Evolutionary conservation across 2,797 vertebrate genomes (phyloP).

Genomic region (Enteromius radiatus): DNA sequence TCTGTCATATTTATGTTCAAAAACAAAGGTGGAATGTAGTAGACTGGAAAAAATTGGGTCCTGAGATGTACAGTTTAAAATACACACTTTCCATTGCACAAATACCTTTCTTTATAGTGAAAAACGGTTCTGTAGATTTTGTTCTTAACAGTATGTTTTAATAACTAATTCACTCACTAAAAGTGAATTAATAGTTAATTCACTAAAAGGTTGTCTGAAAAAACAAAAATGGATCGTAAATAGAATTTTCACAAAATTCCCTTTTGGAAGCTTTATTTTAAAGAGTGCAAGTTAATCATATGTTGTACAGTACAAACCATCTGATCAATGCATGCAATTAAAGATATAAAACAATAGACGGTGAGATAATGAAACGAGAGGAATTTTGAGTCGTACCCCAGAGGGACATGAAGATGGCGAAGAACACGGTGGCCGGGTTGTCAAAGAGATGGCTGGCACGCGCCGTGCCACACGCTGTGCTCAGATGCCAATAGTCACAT

Average conservation of each 20-base stretch:
- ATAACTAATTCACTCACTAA: too few species aligned
- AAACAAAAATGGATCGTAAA: not conserved
- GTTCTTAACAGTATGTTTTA: not conserved
- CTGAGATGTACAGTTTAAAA: not conserved
- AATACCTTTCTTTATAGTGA: not conserved
- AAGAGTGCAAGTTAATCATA: not conserved
- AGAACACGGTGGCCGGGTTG: constrained; percentile 96
- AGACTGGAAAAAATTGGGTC: not conserved
- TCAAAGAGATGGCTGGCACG: constrained; percentile 96
- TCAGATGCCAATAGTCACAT: constrained; percentile 96
- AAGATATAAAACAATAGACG: constrained; percentile 4
- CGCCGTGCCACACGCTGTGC: constrained; percentile 90
- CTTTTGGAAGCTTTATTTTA: not conserved
- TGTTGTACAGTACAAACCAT: not conserved
- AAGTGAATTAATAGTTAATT: too few species aligned
- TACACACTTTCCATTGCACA: not conserved
- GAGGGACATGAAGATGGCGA: constrained; percentile 97
- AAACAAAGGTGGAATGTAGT: not conserved
- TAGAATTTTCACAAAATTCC: not conserved
- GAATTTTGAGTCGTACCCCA: constrained; percentile 82
- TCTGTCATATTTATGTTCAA: not conserved
- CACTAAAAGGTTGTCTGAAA: not conserved
- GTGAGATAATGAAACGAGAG: not conserved
- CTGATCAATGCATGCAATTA: not conserved
- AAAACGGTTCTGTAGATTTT: not conserved